phyloP scores from a whole-genome alignment of 2,888 invertebrate species.

The Synanthedon tipuliformis region DNA sequence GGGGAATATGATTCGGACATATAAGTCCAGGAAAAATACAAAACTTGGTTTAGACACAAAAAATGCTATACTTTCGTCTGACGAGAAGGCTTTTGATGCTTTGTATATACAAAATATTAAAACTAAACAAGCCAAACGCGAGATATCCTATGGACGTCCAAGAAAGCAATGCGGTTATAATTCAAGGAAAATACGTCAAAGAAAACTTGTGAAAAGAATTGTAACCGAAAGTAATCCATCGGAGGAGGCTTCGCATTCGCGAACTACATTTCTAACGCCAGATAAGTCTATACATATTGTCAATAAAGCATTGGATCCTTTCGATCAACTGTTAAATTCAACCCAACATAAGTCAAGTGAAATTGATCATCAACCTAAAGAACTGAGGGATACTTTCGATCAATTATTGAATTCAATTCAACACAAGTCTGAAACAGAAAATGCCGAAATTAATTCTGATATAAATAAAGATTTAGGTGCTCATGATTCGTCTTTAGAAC shows the following conservation, averaged over 20 bases:
- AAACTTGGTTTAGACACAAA: constrained; percentile 33
- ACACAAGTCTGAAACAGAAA: neutral
- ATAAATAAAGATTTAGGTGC: too few relatives aligned
- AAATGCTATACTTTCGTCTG: constrained; percentile 38
- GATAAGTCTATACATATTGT: constrained; percentile 56
- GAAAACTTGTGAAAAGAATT: constrained; percentile 50
- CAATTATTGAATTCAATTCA: constrained; percentile 40
- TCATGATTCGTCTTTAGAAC: too few relatives aligned
- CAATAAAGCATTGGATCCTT: constrained; percentile 46
- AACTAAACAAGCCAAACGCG: constrained; percentile 56
- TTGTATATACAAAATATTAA: constrained; percentile 61
- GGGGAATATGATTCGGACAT: constrained; percentile 43
- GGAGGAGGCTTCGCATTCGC: constrained; percentile 19
- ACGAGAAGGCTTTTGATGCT: constrained; percentile 50
- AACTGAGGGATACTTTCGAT: constrained; percentile 48
- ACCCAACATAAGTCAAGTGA: constrained; percentile 9
- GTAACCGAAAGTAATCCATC: constrained; percentile 33
- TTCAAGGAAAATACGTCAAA: constrained; percentile 46
- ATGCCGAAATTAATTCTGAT: too few relatives aligned
- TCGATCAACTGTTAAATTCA: constrained; percentile 48
- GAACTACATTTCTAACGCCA: constrained; percentile 44
- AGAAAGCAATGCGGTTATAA: constrained; percentile 25
- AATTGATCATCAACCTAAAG: constrained; percentile 32
- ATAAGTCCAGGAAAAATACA: constrained; percentile 47
- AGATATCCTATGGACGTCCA: constrained; percentile 36